phyloP scores from a whole-genome alignment of 2,888 invertebrate genomes.

The Pecten maximus region DNA sequence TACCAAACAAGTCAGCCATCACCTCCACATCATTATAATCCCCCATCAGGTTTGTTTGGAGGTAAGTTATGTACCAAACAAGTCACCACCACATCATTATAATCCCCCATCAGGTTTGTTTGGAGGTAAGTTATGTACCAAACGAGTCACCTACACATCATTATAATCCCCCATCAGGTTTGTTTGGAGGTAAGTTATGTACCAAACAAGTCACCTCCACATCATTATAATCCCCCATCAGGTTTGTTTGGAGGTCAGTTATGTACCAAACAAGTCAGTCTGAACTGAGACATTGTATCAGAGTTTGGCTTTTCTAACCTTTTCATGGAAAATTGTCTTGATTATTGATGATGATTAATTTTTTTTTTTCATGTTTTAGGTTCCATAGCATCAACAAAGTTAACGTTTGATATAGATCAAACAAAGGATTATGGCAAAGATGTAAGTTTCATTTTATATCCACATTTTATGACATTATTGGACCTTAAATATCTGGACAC shows the following conservation, averaged over 20 bases:
- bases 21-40: no score
- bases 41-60: no score
- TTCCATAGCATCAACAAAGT: neutral
- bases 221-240: conserved; percentile 37
- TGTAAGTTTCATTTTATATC: conserved; percentile 42
- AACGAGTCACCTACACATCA: no score
- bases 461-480: neutral
- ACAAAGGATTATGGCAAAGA: conserved; percentile 55
- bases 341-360: neutral
- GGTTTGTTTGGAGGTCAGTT: conserved; percentile 54
- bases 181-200: no score
- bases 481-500: neutral
- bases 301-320: no score
- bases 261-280: no score
- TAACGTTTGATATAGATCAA: conserved; percentile 49
- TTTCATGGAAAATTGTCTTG: no score
- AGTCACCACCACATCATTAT: conserved; percentile 47
- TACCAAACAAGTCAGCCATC: conserved; percentile 48
- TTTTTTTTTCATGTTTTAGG: neutral
- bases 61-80: no score
- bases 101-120: conserved; percentile 45
- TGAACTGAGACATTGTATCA: no score
- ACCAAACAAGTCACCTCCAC: no score
- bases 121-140: conserved; percentile 46
- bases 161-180: no score